Evolutionary conservation across 2,797 vertebrate genomes (phyloP), one percentile per base, ranked within the genome.

Genomic region (Prunella strophiata): DNA sequence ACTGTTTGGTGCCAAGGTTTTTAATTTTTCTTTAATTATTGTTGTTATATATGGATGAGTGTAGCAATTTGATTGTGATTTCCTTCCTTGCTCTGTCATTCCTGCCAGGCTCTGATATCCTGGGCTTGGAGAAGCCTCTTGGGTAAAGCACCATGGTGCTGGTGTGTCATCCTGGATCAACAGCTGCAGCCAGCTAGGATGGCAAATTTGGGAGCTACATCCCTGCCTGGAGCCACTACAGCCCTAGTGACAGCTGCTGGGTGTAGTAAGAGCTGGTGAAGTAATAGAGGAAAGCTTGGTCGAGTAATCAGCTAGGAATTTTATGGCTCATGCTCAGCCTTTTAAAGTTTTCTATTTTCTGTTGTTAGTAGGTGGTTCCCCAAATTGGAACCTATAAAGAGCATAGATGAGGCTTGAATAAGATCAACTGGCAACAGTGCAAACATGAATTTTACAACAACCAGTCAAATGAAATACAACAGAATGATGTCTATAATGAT

Each of bases 301-400:
- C 48, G 79, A 77, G 38, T 77, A 84, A 83, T 87, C 51, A 85
- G 0, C 50, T 36, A 59, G 66, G 91, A 88, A 36, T 86, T 88
- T 66, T 78, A 34, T 81, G 76, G 76, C 85, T 94, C 34, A 21
- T 47, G 51, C 66, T 78, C 70, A 86, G 34, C 73, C 51, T 93
- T 88, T 88, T 81, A 78, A 47, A 67, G 62, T 59, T 76, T 96
- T 95, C 79, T 75, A 32, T 94, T 91, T 92, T 96, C 52, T 88
- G 22, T 86, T 0, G 0, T 86, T 93, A 86, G 89, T 91, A 96
- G 88, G 80, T 82, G 83, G 91, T 57, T 94, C 63, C 88, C 59
- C 52, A 89, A 36, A 84, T 36, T 92, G 80, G 73, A 78, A 40
- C 47, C 47, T 83, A 85, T 95, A 92, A 85, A 89, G 82, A 92